Percentiles rank a stretch among this genome's conserved stretches.
Conservation (phyloP, 1,140 invertebrate genomes). For the Subanguina moxae region DNA sequence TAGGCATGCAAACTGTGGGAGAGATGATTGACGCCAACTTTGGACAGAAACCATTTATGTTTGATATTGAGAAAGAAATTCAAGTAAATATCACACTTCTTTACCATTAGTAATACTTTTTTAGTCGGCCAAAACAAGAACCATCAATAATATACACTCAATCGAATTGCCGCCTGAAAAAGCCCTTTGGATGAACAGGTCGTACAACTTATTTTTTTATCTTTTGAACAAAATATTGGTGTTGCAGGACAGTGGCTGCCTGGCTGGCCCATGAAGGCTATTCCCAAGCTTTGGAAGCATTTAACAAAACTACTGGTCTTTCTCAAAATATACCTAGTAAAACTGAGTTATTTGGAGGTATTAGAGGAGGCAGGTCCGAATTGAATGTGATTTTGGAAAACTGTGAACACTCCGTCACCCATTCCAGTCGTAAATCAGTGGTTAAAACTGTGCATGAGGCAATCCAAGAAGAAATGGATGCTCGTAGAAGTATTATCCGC, state of each 20-base stretch:
- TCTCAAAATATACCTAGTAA: neutral
- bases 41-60: constrained; percentile 91
- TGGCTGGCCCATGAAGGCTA: constrained; percentile 43
- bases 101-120: constrained; percentile 13
- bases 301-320: constrained; percentile 32
- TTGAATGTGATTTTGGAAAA: too few species aligned
- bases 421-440: constrained; percentile 14
- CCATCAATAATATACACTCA: constrained; percentile 19
- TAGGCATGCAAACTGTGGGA: constrained; percentile 93
- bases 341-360: neutral
- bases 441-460: constrained; percentile 22
- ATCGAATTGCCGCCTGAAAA: constrained; percentile 43
- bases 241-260: constrained; percentile 5
- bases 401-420: neutral
- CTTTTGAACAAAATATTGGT: neutral
- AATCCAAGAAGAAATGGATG: constrained; percentile 61
- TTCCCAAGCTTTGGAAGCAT: constrained; percentile 21
- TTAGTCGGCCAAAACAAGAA: constrained; percentile 20
- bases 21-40: constrained; percentile 94
- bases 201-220: neutral
- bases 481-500: constrained; percentile 74
- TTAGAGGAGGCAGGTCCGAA: too few species aligned
- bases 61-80: constrained; percentile 96
- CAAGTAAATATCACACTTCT: constrained; percentile 55
- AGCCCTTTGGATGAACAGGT: constrained; percentile 46